A percentile compares a stretch with the other conserved stretches of the same genome.
phyloP scores from a whole-genome alignment of 2,888 invertebrate genomes.

The Boloria selene region DNA sequence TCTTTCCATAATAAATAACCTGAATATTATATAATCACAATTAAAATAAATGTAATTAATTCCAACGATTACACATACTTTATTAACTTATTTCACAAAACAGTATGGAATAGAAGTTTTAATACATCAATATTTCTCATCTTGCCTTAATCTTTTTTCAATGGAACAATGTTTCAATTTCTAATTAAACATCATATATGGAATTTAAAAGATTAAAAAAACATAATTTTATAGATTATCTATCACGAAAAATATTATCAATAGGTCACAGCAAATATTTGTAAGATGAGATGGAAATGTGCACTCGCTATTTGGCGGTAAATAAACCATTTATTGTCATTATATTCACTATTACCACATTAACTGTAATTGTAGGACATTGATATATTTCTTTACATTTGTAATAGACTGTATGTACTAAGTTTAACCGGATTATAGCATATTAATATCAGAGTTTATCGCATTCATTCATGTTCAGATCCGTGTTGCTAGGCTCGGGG shows the following conservation, averaged over 20 bases:
- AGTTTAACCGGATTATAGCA: not conserved
- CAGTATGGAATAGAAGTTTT: slow-evolving; percentile 8
- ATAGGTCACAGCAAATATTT: not conserved
- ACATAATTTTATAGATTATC: too few species aligned
- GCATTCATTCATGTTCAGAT: slow-evolving; percentile 50
- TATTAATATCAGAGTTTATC: slow-evolving; percentile 23
- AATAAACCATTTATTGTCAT: slow-evolving; percentile 8
- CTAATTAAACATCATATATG: not conserved
- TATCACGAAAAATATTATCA: not conserved
- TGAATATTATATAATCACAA: slow-evolving; percentile 11
- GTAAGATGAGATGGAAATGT: too few species aligned
- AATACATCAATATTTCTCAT: slow-evolving; percentile 1
- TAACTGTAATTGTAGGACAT: slow-evolving; percentile 4
- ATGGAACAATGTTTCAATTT: too few species aligned
- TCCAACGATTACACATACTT: slow-evolving; percentile 4
- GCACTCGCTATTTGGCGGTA: not conserved
- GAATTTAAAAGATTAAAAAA: not conserved
- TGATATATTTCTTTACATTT: not conserved
- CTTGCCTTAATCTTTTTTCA: too few species aligned
- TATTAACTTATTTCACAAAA: slow-evolving; percentile 9
- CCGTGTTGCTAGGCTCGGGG: slow-evolving; percentile 51
- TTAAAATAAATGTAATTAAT: slow-evolving; percentile 10
- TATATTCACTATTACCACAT: not conserved
- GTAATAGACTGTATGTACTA: not conserved
- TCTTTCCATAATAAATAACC: slow-evolving; percentile 9